These are phyloP conservation scores for Heterotilapia buettikoferi DNA, from an alignment of 2,113 vertebrate species.

Conservation along the genomic window DNA sequence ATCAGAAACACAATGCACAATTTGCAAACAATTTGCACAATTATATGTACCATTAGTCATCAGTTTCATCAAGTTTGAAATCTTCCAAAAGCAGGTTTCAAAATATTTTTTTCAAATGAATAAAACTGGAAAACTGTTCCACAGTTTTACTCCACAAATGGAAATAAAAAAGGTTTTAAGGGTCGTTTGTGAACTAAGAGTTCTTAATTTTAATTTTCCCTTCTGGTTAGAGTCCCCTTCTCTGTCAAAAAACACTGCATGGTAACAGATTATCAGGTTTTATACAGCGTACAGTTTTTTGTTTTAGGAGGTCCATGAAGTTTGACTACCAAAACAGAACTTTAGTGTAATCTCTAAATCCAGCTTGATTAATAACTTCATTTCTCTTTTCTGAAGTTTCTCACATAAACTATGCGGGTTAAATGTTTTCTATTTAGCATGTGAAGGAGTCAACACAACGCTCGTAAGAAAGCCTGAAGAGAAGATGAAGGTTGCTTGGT, in stretches of 20 bases:
- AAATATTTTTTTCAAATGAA: background rate
- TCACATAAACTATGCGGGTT: background rate
- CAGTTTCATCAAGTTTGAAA: background rate
- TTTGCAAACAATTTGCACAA: too few relatives aligned
- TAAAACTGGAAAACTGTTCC: background rate
- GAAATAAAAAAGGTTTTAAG: background rate
- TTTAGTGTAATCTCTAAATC: background rate
- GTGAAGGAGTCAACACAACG: background rate
- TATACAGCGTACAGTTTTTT: too few relatives aligned
- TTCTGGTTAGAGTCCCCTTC: background rate
- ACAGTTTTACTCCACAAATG: background rate
- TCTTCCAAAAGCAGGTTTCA: background rate
- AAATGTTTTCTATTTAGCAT: background rate
- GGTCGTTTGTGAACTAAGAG: background rate
- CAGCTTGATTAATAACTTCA: background rate
- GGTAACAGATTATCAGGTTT: background rate
- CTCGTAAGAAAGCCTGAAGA: background rate
- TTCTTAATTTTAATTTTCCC: background rate
- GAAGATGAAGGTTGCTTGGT: background rate
- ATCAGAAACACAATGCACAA: too few relatives aligned
- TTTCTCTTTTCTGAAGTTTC: background rate
- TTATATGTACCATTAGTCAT: background rate
- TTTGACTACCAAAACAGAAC: background rate
- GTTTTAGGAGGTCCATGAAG: background rate
- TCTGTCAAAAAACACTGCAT: accelerated